Evolutionary conservation across 2,888 invertebrate species (phyloP).

Genomic region (Calameuta filiformis): DNA sequence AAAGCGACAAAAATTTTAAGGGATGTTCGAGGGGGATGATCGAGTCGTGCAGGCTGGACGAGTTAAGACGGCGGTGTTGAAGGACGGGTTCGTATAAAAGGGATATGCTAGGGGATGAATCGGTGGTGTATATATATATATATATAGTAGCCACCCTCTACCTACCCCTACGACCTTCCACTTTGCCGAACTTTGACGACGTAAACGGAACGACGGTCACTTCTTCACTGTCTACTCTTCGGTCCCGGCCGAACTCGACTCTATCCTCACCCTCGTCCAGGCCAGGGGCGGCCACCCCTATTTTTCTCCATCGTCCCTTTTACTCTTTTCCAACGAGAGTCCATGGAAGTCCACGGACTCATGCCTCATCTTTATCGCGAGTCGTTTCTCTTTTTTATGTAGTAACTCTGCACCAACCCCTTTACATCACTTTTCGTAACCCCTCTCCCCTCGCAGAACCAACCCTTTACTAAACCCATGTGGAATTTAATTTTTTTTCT

Average conservation of each 20-base stretch:
- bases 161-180: neutral
- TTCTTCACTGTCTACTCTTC: neutral
- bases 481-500: neutral
- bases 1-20: neutral
- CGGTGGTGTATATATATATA: too few species aligned
- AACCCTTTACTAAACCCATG: neutral
- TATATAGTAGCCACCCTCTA: neutral
- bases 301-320: constrained; percentile 16
- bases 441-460: neutral
- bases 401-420: constrained; percentile 2
- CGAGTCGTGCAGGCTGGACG: neutral
- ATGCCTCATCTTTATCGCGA: constrained; percentile 24
- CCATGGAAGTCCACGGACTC: constrained; percentile 10
- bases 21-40: neutral
- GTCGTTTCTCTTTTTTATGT: constrained; percentile 20
- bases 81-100: too few species aligned
- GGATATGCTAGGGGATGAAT: too few species aligned
- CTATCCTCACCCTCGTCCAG: neutral
- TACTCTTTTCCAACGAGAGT: constrained; percentile 1
- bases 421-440: neutral
- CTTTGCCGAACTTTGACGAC: constrained; percentile 6
- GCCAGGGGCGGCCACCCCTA: neutral
- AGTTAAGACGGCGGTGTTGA: too few species aligned
- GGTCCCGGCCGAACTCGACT: neutral
- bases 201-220: constrained; percentile 4